Percentiles rank a stretch among this genome's conserved stretches.
phyloP scores from a whole-genome alignment of 1,140 invertebrate genomes.

The Drosophila pallidifrons region DNA sequence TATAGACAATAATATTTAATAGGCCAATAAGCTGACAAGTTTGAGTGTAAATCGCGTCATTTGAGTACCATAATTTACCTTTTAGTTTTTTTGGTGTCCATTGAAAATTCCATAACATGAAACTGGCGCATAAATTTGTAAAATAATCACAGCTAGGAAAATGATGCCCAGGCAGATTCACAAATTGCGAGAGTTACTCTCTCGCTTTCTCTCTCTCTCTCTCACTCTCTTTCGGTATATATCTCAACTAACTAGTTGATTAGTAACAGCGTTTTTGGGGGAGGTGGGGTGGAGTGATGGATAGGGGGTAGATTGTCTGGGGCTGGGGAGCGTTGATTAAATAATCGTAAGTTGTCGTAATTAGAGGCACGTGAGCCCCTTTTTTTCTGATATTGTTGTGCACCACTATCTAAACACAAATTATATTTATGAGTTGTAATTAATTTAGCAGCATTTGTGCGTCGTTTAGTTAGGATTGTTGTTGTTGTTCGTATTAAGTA shows the following conservation, averaged over 20 bases:
- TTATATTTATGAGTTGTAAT: conserved; percentile 70
- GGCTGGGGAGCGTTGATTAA: conserved; percentile 19
- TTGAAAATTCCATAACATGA: conserved; percentile 84
- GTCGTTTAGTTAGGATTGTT: conserved; percentile 31
- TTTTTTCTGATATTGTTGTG: conserved; percentile 23
- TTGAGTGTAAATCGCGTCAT: not conserved
- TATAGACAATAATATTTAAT: conserved; percentile 14
- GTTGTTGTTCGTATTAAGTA: conserved; percentile 11
- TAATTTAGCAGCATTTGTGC: conserved; percentile 42
- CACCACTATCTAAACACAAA: conserved; percentile 44
- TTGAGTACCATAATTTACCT: conserved; percentile 52
- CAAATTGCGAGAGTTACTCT: conserved; percentile 25
- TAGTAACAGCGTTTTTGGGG: not conserved
- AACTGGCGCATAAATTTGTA: conserved; percentile 83
- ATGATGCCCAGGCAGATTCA: conserved; percentile 71
- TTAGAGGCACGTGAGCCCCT: conserved; percentile 65
- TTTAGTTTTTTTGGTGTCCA: conserved; percentile 84
- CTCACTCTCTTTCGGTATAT: too few relatives aligned
- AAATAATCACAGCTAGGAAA: conserved; percentile 77
- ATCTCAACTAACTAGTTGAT: not conserved
- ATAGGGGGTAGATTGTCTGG: not conserved
- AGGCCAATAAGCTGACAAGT: conserved; percentile 8
- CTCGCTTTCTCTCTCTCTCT: not conserved
- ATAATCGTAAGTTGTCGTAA: conserved; percentile 56
- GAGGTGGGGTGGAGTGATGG: not conserved